These are phyloP conservation scores for Eupithecia subfuscata DNA, from an alignment of 2,888 invertebrate species.

Conservation along the genomic window DNA sequence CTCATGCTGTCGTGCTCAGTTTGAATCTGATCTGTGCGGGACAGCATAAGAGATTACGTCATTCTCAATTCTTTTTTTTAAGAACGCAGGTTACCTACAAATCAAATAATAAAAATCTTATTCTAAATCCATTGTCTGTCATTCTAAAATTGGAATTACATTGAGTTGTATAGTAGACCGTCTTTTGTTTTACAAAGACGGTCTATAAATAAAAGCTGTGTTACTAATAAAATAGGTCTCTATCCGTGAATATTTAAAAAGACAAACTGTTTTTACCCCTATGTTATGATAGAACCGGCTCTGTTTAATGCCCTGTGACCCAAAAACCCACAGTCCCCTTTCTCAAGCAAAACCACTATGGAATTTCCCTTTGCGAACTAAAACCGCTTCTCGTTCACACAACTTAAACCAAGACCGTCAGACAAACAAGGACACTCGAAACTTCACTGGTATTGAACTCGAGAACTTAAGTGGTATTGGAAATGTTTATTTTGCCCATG, in stretches of 20 bases:
- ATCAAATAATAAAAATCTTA: too few relatives aligned
- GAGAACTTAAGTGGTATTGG: constrained; percentile 19
- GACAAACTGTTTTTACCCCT: neutral
- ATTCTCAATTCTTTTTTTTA: too few relatives aligned
- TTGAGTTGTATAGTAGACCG: too few relatives aligned
- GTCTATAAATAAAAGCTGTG: too few relatives aligned
- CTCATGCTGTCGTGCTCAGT: too few relatives aligned
- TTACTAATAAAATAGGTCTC: neutral
- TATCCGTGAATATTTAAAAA: neutral
- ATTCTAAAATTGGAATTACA: too few relatives aligned
- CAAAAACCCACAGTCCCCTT: neutral
- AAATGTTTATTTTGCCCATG: constrained; percentile 32
- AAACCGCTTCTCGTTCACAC: constrained; percentile 13
- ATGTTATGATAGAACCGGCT: neutral
- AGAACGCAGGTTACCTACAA: too few relatives aligned
- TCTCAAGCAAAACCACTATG: neutral
- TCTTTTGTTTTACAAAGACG: too few relatives aligned
- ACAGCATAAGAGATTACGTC: too few relatives aligned
- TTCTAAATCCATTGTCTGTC: too few relatives aligned
- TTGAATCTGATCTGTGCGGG: too few relatives aligned
- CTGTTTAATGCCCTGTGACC: neutral
- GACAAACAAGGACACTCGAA: constrained; percentile 28
- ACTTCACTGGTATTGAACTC: constrained; percentile 24
- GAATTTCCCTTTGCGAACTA: constrained; percentile 6
- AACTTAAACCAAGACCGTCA: constrained; percentile 9